Conservation (phyloP, 2,797 vertebrate genomes). For the Gymnoscopelus braueri region DNA sequence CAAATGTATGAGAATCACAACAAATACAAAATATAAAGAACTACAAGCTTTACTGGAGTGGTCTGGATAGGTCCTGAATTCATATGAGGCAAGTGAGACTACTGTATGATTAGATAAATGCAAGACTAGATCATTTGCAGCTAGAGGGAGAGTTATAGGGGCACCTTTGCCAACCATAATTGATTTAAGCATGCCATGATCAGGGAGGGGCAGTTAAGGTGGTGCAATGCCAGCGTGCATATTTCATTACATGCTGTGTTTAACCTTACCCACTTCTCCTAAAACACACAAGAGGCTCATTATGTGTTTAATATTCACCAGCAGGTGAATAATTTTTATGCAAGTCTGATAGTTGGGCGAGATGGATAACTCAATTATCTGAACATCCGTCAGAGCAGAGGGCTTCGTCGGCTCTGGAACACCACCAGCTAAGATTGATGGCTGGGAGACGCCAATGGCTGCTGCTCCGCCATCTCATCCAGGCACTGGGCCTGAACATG, state of each 20-base stretch:
- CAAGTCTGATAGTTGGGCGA: slow-evolving; percentile 97
- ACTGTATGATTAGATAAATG: slow-evolving; percentile 35
- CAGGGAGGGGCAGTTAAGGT: slow-evolving; percentile 62
- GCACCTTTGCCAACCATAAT: slow-evolving; percentile 78
- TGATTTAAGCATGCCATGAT: slow-evolving; percentile 68
- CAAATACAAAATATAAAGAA: not conserved
- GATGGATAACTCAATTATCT: slow-evolving; percentile 99
- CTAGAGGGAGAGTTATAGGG: slow-evolving; percentile 50
- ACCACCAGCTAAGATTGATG: slow-evolving; percentile 97
- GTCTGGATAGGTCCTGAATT: slow-evolving; percentile 1
- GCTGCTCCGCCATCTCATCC: slow-evolving; percentile 93
- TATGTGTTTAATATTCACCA: slow-evolving; percentile 99
- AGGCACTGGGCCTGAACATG: slow-evolving; percentile 94
- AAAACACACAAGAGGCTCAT: slow-evolving; percentile 94
- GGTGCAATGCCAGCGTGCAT: slow-evolving; percentile 62
- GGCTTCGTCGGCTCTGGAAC: slow-evolving; percentile 85
- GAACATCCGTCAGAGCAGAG: slow-evolving; percentile 93
- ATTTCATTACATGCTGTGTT: slow-evolving; percentile 81
- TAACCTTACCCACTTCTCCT: slow-evolving; percentile 86
- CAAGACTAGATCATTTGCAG: slow-evolving; percentile 32
- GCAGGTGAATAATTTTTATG: slow-evolving; percentile 99
- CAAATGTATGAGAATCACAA: slow-evolving; percentile 5
- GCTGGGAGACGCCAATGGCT: slow-evolving; percentile 90
- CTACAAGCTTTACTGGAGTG: too few relatives aligned
- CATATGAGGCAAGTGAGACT: slow-evolving; percentile 27